These are phyloP conservation scores for Serilophus lunatus DNA, from an alignment of 2,113 vertebrate species.

Conservation along the genomic window DNA sequence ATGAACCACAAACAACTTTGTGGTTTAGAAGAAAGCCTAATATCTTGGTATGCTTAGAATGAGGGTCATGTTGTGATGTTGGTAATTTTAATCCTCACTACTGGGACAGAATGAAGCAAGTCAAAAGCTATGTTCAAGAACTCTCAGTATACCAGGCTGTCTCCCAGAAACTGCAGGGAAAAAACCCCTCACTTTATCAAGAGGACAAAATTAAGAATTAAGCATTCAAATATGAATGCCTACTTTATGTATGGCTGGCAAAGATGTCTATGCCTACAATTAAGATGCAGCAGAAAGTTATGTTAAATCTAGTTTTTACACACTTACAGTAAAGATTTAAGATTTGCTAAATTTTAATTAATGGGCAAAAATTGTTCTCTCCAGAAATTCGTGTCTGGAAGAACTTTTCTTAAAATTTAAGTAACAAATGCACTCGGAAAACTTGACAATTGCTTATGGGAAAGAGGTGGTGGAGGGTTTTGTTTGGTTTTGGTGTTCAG, in stretches of 20 bases:
- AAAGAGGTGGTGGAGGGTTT: background rate
- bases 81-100: background rate
- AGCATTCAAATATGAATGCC: background rate
- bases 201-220: background rate
- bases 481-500: background rate
- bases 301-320: background rate
- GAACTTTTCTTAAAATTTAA: background rate
- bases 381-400: background rate
- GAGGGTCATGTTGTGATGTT: rapidly evolving
- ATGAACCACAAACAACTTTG: background rate
- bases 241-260: background rate
- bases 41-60: background rate
- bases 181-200: background rate
- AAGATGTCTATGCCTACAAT: background rate
- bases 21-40: background rate
- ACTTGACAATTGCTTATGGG: background rate
- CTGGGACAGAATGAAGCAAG: background rate
- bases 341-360: background rate
- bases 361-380: background rate
- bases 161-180: background rate
- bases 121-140: background rate
- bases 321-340: background rate
- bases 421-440: background rate
- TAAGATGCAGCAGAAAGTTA: background rate
- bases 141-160: background rate